A percentile compares a stretch with the other conserved stretches of the same genome.
These are phyloP conservation scores for Ophion ventricosus DNA, from an alignment of 2,888 invertebrate species.

Conservation along the genomic window DNA sequence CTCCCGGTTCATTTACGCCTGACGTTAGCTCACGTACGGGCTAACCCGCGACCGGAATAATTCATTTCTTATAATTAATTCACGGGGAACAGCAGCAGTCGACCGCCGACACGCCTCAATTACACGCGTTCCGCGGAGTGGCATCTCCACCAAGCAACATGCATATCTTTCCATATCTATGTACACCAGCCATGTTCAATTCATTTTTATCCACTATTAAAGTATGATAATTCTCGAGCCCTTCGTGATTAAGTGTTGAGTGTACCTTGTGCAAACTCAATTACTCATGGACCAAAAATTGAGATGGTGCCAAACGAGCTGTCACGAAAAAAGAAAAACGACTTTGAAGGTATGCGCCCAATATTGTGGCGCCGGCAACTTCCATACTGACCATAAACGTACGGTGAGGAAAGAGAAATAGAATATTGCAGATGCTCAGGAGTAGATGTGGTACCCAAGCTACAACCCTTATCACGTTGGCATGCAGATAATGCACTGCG, in stretches of 20 bases:
- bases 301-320: not conserved
- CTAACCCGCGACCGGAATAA: slow-evolving; percentile 66
- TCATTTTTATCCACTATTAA: slow-evolving; percentile 26
- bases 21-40: slow-evolving; percentile 60
- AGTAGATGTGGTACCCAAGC: slow-evolving; percentile 1
- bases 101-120: slow-evolving; percentile 62
- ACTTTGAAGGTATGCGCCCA: not conserved
- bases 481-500: slow-evolving; percentile 67
- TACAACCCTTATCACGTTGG: slow-evolving; percentile 65
- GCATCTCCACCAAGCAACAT: slow-evolving; percentile 22
- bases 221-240: slow-evolving; percentile 8
- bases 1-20: slow-evolving; percentile 61
- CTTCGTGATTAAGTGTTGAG: slow-evolving; percentile 24
- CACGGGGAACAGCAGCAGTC: slow-evolving; percentile 51
- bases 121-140: slow-evolving; percentile 43
- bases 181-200: slow-evolving; percentile 17
- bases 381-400: not conserved
- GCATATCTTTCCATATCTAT: slow-evolving; percentile 21
- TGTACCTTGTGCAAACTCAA: slow-evolving; percentile 35
- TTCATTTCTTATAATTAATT: slow-evolving; percentile 69
- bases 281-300: slow-evolving; percentile 10
- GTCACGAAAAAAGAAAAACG: not conserved
- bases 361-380: not conserved
- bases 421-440: not conserved
- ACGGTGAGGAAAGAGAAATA: not conserved